Base-by-base conservation (phyloP, 1,140 invertebrate genomes). In the Sycophaga agraensis region DNA sequence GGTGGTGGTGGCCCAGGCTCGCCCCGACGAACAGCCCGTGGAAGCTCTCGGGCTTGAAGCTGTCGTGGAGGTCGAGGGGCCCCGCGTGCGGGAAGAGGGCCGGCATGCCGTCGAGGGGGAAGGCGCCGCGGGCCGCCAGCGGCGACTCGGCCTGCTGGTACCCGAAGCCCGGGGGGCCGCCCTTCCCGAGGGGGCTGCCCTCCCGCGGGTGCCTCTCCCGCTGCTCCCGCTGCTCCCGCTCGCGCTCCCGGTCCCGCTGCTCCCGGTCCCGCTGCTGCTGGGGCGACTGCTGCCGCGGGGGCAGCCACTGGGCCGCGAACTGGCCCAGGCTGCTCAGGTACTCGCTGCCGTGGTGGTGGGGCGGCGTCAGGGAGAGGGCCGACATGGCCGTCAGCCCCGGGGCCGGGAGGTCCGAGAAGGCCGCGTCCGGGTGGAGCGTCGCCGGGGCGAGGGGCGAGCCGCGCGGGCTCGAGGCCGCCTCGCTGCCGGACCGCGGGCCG, bases 311-410 rank as follows among this genome's bases (percentile, higher is more conserved):
- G 1, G 75, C 70, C 7, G 75, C 73, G 4, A 81, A 50, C 53
- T 81, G 79, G 6, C 75, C 72, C 49, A 81, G 62, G 40, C 75
- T 80, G 43, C 76, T 72, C 65, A 81, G 75, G 73, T 81, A 81
- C 75, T 81, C 79, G 63, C 72, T 76, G 54, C 74, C 70, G 48
- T 46, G 48, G 76, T 90, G 82, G 66, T 84, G 88, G 28, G 90
- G 89, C 66, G 90, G 89, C 42, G 89, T 90, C 63, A 92, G 79
- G 21, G 89, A 86, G 61, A 92, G 76, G 6, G 89, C 87, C 31
- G 90, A 87, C 57, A 90, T 86, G 5, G 85, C 87, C 2, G 89
- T 86, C 80, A 91, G 62, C 19, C 78, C 78, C 1, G 81, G 73
- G 1, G 76, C 68, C 0, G 80, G 70, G 1, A 80, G 66, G 28